Base-by-base conservation (phyloP, 2,113 vertebrate species). In the Spea bombifrons region DNA sequence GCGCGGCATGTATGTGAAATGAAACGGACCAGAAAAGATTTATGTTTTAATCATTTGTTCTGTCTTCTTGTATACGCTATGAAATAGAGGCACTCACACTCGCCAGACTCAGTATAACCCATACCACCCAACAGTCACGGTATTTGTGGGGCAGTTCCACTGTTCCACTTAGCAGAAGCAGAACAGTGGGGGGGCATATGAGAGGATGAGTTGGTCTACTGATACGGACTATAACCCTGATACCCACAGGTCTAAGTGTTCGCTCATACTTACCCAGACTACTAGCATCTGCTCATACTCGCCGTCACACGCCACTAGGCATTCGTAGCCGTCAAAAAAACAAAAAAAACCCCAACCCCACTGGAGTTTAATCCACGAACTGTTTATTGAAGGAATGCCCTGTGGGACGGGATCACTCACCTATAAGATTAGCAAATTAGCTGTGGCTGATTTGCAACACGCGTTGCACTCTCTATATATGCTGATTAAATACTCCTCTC, bases 21-120 rank as follows among this genome's bases (percentile, higher is more conserved):
- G 52, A 76, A 76, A 53, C 75, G 59, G 75, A 76, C 65, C 75
- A 53, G 75, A 76, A 76, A 69, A 66, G 50, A 48, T 57, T 76
- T 55, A 13, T 49, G 53, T 48, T 69, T 68, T 47, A 76, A 68
- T 69, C 30, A 47, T 69, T 59, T 65, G 47, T n/a, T 46, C 52
- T 43, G 65, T 76, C 48, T 76, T 50, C 17, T 68, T 43, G 17
- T 46, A 47, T 30, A 69, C 44, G 13, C 75, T 45, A 13, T 3
- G 46, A 4, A 46, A 46, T 8, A 30, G 17, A 75, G 43, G 9
- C 12, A 13, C 30, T 55, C 50, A 57, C 50, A 67, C 55, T 59
- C 4, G 10, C 3, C 15, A 59, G 13, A 57, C 17, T 16, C 75
- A 10, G 17, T 4, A n/a, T 7, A 46, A 57, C 13, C 17, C 64